phyloP scores from a whole-genome alignment of 2,113 vertebrate genomes.

The Lamprologus callipterus region DNA sequence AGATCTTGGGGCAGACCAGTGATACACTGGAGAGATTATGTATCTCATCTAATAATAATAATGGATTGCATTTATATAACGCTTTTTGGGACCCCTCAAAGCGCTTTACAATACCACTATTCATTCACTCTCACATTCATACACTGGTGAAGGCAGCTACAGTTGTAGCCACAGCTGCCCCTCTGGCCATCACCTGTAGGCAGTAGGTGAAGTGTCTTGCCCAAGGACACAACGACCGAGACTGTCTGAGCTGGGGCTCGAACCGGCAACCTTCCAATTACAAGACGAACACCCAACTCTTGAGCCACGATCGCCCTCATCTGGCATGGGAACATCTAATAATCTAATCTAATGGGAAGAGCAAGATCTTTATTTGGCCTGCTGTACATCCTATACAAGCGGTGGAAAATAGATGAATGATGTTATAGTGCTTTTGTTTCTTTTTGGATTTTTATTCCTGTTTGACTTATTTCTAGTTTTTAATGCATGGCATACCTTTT shows the following conservation, averaged over 20 bases:
- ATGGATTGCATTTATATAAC: neutral
- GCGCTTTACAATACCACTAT: neutral
- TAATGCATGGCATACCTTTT: neutral
- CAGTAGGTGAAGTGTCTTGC: neutral
- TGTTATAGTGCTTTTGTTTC: neutral
- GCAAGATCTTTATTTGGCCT: neutral
- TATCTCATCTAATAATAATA: neutral
- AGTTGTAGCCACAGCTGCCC: neutral
- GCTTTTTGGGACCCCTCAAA: neutral
- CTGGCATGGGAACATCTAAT: neutral
- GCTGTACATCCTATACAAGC: neutral
- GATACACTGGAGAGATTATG: neutral
- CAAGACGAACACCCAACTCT: rapidly evolving
- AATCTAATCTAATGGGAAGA: neutral
- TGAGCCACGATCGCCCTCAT: neutral
- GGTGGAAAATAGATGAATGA: neutral
- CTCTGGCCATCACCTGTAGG: too few relatives aligned
- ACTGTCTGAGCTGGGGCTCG: too few relatives aligned
- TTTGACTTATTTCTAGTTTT: neutral
- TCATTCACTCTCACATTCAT: neutral
- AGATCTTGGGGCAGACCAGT: neutral
- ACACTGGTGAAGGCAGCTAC: neutral
- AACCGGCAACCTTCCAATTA: neutral
- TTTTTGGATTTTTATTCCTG: neutral
- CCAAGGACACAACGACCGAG: neutral